These are phyloP conservation scores for Corythucha ciliata DNA, from an alignment of 2,888 invertebrate genomes.

Conservation along the genomic window DNA sequence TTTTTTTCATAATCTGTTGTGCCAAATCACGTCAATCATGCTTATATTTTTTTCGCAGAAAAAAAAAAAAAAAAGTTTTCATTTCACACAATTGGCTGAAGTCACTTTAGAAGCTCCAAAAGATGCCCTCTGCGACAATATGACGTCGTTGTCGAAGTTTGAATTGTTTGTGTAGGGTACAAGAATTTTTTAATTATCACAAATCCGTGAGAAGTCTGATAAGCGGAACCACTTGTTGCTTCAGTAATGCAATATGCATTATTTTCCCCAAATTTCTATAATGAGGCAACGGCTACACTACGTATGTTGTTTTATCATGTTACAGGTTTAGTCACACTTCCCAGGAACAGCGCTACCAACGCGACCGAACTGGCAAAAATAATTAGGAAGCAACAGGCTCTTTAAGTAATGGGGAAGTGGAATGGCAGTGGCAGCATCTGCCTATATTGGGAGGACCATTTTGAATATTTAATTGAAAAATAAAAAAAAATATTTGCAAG, in stretches of 20 bases:
- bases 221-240: constrained; percentile 2
- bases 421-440: no score
- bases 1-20: neutral
- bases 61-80: no score
- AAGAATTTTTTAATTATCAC: neutral
- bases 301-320: constrained; percentile 5
- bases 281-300: no score
- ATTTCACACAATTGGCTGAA: no score
- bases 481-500: constrained; percentile 6
- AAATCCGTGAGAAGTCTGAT: neutral
- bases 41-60: no score
- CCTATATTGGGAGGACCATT: constrained; percentile 11
- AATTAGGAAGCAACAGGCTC: constrained; percentile 7
- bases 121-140: neutral
- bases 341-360: constrained; percentile 16
- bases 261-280: no score
- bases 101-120: neutral
- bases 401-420: constrained; percentile 14
- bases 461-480: neutral
- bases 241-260: neutral
- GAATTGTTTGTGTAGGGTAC: neutral
- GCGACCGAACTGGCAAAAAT: constrained; percentile 3
- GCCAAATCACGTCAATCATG: no score
- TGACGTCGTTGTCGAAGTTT: constrained; percentile 9
- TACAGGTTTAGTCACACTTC: constrained; percentile 13